Conservation (phyloP, 2,888 invertebrate genomes). For the Panzeria rudis region DNA sequence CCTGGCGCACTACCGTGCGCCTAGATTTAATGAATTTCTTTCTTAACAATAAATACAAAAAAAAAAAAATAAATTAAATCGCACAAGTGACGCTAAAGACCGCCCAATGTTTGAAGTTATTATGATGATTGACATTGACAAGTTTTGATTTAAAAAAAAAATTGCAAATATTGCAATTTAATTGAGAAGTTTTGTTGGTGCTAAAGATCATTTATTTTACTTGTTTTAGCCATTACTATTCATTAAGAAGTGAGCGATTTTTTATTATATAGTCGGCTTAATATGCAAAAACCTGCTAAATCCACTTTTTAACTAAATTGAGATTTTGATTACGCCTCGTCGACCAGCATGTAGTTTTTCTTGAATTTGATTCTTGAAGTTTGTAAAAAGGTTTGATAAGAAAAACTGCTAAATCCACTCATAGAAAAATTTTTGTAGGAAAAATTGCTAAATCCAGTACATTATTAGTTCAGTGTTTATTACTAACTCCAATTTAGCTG, state of each 20-base stretch:
- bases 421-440: too few species aligned
- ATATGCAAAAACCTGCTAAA: too few species aligned
- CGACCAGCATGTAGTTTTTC: too few species aligned
- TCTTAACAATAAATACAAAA: background rate
- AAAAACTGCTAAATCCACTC: too few species aligned
- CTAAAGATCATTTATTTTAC: background rate
- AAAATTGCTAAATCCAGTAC: too few species aligned
- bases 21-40: conserved; percentile 12
- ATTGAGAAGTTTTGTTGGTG: background rate
- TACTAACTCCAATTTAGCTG: too few species aligned
- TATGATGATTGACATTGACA: background rate
- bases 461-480: too few species aligned
- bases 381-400: too few species aligned
- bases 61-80: conserved; percentile 3
- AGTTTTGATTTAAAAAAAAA: background rate
- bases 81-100: background rate
- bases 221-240: background rate
- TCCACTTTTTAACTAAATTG: too few species aligned
- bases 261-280: background rate
- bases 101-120: background rate
- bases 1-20: too few species aligned
- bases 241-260: background rate
- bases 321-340: too few species aligned
- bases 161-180: background rate
- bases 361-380: too few species aligned